Base-by-base conservation (phyloP, 2,113 vertebrate genomes). In the Cinclus mexicanus region DNA sequence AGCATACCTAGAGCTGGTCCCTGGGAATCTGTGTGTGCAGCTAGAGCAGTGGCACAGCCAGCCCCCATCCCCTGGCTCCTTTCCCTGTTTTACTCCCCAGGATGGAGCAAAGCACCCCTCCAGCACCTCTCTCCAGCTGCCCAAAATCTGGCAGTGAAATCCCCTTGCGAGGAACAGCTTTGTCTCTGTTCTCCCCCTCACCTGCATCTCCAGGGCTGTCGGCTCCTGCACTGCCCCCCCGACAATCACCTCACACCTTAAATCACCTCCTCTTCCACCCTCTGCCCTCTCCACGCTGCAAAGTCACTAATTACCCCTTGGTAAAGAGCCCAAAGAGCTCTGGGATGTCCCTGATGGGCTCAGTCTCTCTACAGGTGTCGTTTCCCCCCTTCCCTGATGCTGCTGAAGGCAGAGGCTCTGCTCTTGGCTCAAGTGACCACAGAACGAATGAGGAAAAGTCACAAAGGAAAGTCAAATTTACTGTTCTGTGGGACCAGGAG, bases 221-320 rank as follows among this genome's bases (percentile, higher is more conserved):
- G 4, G 53, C 33, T 13, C 8, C 18, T 3, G 10, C 29, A 0
- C 75, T 19, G 52, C 63, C 14, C 11, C 72, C 69, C 13, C 1
- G 15, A 1, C 2, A 6, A 2, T n/a, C 18, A 1, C 70, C 35
- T 35, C n/a, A 17, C 14, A 3, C 74, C 44, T 41, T 7, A 2
- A 14, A 35, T 6, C 82, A 25, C 16, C 8, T 18, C 21, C 39
- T 11, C 7, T 10, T 10, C 64, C 49, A 26, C n/a, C 42, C 56
- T 29, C 29, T 3, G 2, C 44, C 52, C 64, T 53, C 5, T 0
- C 0, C 1, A 59, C 13, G 28, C 50, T 65, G 39, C 41, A 6
- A 19, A 91, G 53, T 35, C 60, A 7, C 41, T 86, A 41, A 69
- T 55, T 91, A 33, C 16, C 56, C 50, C 63, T 52, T 8, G 56